These are phyloP conservation scores for Hymenochirus boettgeri DNA, from an alignment of 2,113 vertebrate genomes.

Conservation along the genomic window DNA sequence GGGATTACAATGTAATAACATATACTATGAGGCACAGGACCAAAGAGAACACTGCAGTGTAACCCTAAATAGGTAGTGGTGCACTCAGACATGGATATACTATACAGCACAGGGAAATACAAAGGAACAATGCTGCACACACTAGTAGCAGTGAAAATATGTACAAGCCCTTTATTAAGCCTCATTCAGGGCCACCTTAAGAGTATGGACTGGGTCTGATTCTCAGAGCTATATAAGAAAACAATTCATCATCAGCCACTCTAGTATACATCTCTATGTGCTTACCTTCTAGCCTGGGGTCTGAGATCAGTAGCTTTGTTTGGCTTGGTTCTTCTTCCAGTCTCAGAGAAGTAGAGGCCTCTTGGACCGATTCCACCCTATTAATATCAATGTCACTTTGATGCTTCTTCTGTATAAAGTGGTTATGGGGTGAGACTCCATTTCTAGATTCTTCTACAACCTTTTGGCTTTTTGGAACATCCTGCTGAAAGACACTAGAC, in stretches of 20 bases:
- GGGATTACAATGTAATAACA: too few relatives aligned
- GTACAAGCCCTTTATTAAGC: too few relatives aligned
- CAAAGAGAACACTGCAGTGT: too few relatives aligned
- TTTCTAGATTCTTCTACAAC: conserved; percentile 8
- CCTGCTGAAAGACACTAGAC: not conserved
- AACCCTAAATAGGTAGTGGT: too few relatives aligned
- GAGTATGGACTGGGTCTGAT: too few relatives aligned
- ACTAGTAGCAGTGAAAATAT: too few relatives aligned
- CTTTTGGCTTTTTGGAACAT: not conserved
- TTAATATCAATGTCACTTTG: not conserved
- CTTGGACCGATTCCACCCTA: not conserved
- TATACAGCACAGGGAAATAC: too few relatives aligned
- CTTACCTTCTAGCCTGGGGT: conserved; percentile 55
- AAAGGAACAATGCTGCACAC: too few relatives aligned
- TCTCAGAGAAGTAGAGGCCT: not conserved
- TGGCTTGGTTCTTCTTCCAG: not conserved
- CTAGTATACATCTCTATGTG: not conserved
- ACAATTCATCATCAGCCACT: not conserved
- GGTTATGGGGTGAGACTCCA: not conserved
- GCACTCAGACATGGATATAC: too few relatives aligned
- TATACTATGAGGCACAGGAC: too few relatives aligned
- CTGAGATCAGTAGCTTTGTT: not conserved
- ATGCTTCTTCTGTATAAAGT: not conserved
- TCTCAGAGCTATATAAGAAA: too few relatives aligned
- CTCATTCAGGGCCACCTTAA: too few relatives aligned